Conservation (phyloP, 2,888 invertebrate species). For the Lochmaea crataegi region DNA sequence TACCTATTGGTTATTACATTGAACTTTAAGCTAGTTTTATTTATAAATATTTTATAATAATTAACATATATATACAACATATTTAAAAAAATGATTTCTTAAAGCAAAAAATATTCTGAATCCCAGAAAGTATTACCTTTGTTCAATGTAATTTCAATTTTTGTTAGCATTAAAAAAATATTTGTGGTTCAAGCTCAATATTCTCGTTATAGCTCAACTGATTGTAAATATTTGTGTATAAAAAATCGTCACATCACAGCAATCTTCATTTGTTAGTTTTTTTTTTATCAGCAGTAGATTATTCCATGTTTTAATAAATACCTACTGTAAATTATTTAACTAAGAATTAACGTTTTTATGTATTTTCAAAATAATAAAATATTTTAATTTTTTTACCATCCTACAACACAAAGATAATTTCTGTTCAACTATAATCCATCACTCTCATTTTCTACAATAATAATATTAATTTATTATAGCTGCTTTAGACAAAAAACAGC, state of each 20-base stretch:
- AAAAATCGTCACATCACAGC: conserved; percentile 41
- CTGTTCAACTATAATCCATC: too few relatives aligned
- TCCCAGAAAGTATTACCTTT: conserved; percentile 25
- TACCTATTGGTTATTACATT: too few relatives aligned
- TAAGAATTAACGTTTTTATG: neutral
- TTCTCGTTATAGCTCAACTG: conserved; percentile 54
- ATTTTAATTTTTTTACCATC: too few relatives aligned
- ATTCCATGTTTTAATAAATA: conserved; percentile 1
- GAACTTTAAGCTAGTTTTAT: too few relatives aligned
- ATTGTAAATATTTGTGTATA: conserved; percentile 50
- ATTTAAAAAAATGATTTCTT: too few relatives aligned
- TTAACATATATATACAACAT: too few relatives aligned
- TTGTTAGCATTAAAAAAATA: conserved; percentile 38
- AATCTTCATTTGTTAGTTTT: conserved; percentile 7
- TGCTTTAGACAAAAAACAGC: too few relatives aligned
- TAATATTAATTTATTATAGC: too few relatives aligned
- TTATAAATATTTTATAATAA: too few relatives aligned
- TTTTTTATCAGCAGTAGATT: conserved; percentile 4
- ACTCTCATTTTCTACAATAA: too few relatives aligned
- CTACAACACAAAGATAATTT: too few relatives aligned
- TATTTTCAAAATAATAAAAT: neutral
- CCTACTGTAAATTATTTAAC: neutral
- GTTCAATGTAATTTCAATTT: conserved; percentile 21
- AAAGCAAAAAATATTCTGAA: neutral
- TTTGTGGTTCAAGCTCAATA: conserved; percentile 54